These are phyloP conservation scores for Zoanthus solanderi DNA, from an alignment of 92 coral and sea anemone genomes.

Conservation along the genomic window DNA sequence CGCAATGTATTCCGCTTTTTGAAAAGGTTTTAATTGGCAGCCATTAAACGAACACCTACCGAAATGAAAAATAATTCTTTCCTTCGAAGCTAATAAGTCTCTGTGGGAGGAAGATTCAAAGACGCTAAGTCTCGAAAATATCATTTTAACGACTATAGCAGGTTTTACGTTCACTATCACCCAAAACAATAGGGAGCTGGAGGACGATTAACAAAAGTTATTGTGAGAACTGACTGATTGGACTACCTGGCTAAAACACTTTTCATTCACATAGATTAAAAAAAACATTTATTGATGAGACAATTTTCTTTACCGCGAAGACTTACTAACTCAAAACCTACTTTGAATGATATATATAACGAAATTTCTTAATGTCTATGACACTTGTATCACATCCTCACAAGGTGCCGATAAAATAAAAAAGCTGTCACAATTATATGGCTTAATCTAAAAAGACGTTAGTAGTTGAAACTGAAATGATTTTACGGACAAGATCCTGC, in stretches of 20 bases:
- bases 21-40: constrained; percentile 24
- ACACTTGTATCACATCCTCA: not conserved
- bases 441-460: constrained; percentile 23
- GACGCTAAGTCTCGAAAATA: constrained; percentile 24
- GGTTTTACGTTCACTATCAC: constrained; percentile 23
- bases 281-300: not conserved
- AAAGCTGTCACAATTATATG: not conserved
- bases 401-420: not conserved
- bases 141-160: constrained; percentile 35
- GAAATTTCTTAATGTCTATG: not conserved
- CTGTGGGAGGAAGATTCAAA: constrained; percentile 23
- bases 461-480: constrained; percentile 31
- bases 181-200: constrained; percentile 10
- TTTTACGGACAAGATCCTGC: constrained; percentile 4
- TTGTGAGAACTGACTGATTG: not conserved
- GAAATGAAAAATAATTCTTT: not conserved
- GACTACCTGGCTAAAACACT: constrained; percentile 5
- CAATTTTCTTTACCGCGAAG: not conserved
- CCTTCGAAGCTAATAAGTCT: constrained; percentile 13
- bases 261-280: not conserved
- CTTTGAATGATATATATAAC: not conserved
- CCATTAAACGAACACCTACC: constrained; percentile 20
- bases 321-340: not conserved
- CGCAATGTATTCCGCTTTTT: not conserved
- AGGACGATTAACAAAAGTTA: not conserved